These are phyloP conservation scores for Ptychobarbus kaznakovi DNA, from an alignment of 2,797 vertebrate species.

Conservation along the genomic window DNA sequence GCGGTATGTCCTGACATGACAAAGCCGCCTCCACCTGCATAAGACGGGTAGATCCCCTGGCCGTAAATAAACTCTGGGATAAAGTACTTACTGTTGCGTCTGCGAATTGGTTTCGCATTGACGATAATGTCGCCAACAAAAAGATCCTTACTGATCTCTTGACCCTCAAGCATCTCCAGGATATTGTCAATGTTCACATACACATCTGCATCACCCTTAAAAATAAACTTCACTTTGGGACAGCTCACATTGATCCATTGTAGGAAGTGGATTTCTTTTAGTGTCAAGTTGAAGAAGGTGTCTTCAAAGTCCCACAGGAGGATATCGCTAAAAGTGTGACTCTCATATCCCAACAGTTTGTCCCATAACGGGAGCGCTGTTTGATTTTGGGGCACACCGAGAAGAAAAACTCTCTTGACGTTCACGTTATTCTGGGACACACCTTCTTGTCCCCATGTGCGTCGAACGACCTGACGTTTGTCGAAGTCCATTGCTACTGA, in stretches of 20 bases:
- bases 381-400: slow-evolving; percentile 85
- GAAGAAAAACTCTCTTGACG: slow-evolving; percentile 89
- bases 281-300: slow-evolving; percentile 97
- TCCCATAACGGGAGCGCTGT: slow-evolving; percentile 84
- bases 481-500: slow-evolving; percentile 92
- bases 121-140: slow-evolving; percentile 95
- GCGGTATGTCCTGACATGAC: slow-evolving; percentile 89
- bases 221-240: slow-evolving; percentile 85
- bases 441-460: slow-evolving; percentile 92
- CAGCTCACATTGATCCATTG: slow-evolving; percentile 90
- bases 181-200: slow-evolving; percentile 95
- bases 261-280: slow-evolving; percentile 98
- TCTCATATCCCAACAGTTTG: slow-evolving; percentile 88
- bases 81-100: slow-evolving; percentile 89
- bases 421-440: slow-evolving; percentile 74
- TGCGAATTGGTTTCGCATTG: slow-evolving; percentile 89
- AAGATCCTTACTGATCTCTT: slow-evolving; percentile 78
- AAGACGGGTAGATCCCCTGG: slow-evolving; percentile 86
- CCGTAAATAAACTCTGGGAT: slow-evolving; percentile 93
- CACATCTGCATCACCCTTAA: slow-evolving; percentile 94
- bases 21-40: slow-evolving; percentile 94
- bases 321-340: slow-evolving; percentile 84
- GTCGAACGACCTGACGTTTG: slow-evolving; percentile 92
- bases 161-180: slow-evolving; percentile 85
- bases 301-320: slow-evolving; percentile 96